phyloP scores from a whole-genome alignment of 2,113 vertebrate species.

The Dicaeum eximium region DNA sequence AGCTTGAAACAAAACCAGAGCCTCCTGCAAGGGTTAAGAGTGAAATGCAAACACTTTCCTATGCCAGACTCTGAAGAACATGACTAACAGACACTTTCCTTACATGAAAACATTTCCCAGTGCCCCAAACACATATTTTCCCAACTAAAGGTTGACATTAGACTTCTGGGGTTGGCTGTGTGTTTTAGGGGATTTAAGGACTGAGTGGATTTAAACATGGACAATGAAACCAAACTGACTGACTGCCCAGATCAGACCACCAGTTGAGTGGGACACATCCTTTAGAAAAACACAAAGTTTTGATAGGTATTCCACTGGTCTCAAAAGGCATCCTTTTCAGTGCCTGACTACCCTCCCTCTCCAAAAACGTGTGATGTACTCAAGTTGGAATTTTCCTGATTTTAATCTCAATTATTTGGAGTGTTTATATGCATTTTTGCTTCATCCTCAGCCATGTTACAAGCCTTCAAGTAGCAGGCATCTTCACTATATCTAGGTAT shows the following conservation, averaged over 20 bases:
- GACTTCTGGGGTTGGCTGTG: not conserved
- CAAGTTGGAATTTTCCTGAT: not conserved
- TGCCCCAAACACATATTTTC: not conserved
- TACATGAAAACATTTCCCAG: not conserved
- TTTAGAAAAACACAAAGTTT: not conserved
- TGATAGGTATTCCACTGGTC: not conserved
- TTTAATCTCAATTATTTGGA: not conserved
- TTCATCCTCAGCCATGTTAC: not conserved
- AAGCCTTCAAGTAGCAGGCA: not conserved
- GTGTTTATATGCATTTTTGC: not conserved
- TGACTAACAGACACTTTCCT: not conserved
- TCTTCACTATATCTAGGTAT: not conserved
- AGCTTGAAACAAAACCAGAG: not conserved
- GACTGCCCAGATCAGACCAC: not conserved
- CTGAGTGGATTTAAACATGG: not conserved
- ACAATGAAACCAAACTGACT: not conserved
- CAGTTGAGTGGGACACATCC: fast-evolving
- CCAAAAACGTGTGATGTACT: not conserved
- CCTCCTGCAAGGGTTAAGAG: not conserved
- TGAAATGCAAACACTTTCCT: not conserved
- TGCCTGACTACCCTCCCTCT: not conserved
- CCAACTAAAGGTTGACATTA: not conserved
- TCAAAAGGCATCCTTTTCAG: not conserved
- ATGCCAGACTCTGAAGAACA: not conserved
- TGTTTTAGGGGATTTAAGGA: not conserved